Evolutionary conservation across 2,888 invertebrate genomes (phyloP).

Genomic region (Ryuthela nishihirai): DNA sequence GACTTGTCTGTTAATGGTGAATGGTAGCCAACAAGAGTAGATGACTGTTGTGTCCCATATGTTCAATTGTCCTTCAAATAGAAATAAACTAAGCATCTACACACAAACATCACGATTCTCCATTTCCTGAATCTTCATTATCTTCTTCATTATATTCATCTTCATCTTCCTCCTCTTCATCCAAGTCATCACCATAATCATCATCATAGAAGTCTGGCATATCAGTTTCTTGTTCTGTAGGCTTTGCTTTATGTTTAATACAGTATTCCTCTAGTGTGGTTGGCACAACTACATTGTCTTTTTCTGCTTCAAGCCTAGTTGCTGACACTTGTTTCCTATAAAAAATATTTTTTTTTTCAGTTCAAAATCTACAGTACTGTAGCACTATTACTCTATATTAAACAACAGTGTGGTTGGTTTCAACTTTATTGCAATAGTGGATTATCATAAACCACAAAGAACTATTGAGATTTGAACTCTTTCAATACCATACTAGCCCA

Average conservation of each 20-base stretch:
- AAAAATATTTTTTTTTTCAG: too few species aligned
- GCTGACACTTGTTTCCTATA: conserved; percentile 92
- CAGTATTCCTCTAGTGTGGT: conserved; percentile 98
- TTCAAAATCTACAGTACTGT: too few species aligned
- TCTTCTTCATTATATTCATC: conserved; percentile 49
- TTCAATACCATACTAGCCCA: too few species aligned
- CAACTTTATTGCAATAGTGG: too few species aligned
- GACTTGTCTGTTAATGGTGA: too few species aligned
- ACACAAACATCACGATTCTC: conserved; percentile 68
- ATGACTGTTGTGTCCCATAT: too few species aligned
- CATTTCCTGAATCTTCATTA: conserved; percentile 67
- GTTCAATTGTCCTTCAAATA: conserved; percentile 5
- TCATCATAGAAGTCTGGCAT: conserved; percentile 96
- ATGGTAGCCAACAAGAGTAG: too few species aligned
- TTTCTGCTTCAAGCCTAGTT: conserved; percentile 90
- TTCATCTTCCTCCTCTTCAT: conserved; percentile 57
- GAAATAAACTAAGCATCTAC: conserved; percentile 2
- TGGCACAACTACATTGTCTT: conserved; percentile 95
- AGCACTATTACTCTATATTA: too few species aligned
- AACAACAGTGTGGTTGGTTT: too few species aligned
- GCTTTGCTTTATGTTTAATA: conserved; percentile 80
- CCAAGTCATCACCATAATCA: conserved; percentile 72
- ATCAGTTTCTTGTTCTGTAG: conserved; percentile 75
- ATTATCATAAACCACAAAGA: too few species aligned
- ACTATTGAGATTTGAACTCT: too few species aligned